These are phyloP conservation scores for Lepilemur septentrionalis DNA, from an alignment of 2,797 vertebrate species.

Conservation along the genomic window DNA sequence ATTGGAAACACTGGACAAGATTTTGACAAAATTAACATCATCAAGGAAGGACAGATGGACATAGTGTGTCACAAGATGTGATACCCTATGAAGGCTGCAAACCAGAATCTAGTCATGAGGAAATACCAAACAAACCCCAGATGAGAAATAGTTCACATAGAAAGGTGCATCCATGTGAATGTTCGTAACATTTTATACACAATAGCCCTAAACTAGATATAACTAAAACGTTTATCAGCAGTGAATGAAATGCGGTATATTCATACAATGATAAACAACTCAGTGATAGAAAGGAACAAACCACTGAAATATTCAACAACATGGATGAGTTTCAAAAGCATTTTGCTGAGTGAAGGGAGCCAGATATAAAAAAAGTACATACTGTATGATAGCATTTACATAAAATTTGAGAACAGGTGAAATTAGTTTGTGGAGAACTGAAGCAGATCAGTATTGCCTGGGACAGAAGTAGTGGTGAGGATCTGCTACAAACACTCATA, in stretches of 20 bases:
- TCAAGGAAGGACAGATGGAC: not conserved
- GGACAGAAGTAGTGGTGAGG: not conserved
- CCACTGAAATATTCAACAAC: too few relatives aligned
- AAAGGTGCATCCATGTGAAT: not conserved
- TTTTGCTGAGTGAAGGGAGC: not conserved
- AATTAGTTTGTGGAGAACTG: not conserved
- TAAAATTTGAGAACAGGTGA: not conserved
- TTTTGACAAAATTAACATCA: constrained; percentile 29
- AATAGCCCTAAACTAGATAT: not conserved
- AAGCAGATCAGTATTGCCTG: not conserved
- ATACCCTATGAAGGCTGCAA: not conserved
- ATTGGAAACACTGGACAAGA: not conserved
- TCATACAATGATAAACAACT: not conserved
- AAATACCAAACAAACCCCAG: not conserved
- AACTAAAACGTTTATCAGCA: not conserved
- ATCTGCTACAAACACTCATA: not conserved
- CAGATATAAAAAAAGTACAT: not conserved
- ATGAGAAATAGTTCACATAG: not conserved
- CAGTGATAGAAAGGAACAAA: too few relatives aligned
- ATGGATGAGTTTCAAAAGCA: too few relatives aligned
- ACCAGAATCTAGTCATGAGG: not conserved
- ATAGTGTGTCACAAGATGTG: not conserved
- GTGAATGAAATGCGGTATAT: not conserved
- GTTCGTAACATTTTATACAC: not conserved
- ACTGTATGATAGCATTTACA: not conserved